phyloP scores from a whole-genome alignment of 2,113 vertebrate genomes.

The Phocoena sinus region DNA sequence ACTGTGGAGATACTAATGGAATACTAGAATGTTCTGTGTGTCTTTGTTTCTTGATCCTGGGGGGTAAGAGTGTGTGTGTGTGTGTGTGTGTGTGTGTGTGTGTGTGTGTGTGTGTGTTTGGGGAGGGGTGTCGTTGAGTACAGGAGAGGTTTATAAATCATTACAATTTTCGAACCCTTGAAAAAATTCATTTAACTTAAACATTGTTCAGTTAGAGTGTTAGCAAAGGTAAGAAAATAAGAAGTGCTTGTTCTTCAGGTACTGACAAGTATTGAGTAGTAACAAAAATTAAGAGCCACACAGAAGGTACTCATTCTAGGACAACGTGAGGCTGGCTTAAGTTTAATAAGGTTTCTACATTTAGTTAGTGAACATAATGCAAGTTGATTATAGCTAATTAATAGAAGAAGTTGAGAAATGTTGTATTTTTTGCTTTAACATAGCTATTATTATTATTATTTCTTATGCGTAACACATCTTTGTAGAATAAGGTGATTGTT shows the following conservation, averaged over 20 bases:
- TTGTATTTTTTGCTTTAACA: slow-evolving; percentile 5
- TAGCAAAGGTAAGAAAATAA: slow-evolving; percentile 36
- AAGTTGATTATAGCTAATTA: background rate
- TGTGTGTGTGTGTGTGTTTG: background rate
- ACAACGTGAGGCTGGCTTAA: background rate
- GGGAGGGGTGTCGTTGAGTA: background rate
- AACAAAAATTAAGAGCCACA: background rate
- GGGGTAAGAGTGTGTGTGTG: background rate
- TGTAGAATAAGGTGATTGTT: slow-evolving; percentile 62
- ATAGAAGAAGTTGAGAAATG: slow-evolving; percentile 30
- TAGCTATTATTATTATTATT: slow-evolving; percentile 14
- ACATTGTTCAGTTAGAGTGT: background rate
- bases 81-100: too few species aligned
- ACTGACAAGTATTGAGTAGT: background rate
- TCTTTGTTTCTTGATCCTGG: background rate
- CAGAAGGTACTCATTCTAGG: background rate
- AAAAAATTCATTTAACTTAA: background rate
- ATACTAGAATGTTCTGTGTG: background rate
- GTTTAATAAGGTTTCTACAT: background rate
- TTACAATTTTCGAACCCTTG: background rate
- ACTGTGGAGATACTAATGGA: background rate
- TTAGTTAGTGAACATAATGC: background rate
- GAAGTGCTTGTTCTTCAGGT: background rate
- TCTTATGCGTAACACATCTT: slow-evolving; percentile 36
- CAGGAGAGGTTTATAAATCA: background rate